Base-by-base conservation (phyloP, 2,113 vertebrate species). In the Spheniscus mendiculus region DNA sequence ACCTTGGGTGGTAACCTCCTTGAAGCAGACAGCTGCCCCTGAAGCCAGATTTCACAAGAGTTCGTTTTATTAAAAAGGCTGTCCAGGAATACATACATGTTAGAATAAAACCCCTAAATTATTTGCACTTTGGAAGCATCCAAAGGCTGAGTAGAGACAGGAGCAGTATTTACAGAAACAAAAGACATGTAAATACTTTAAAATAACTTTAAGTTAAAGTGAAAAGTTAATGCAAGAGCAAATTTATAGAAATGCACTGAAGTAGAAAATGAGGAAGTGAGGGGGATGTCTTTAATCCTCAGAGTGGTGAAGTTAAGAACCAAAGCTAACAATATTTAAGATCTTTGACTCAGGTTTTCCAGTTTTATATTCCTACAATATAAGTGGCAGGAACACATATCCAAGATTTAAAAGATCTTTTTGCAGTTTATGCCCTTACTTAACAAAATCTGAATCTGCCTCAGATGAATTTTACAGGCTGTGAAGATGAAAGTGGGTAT, bases 41-140 rank as follows among this genome's bases (percentile, higher is more conserved):
- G 44, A 59, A 87, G 12, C 2, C 38, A 69, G 34, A 29, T 32
- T 61, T 69, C 40, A 73, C 2, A 30, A 14, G 4, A 55, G 12
- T 15, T 89, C 32, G 9, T 45, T 81, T 76, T 65, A 40, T 70
- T 58, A 80, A 23, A 81, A 87, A 59, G 2, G 2, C 5, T 45
- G 6, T 25, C 21, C 9, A 45, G 74, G 34, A 55, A 47, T 15
- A 52, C 3, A 20, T 18, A 8, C 2, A 6, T 1, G 0, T 49
- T 67, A 20, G 6, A 70, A 61, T 32, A 27, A 21, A 63, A 40
- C 13, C 4, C 1, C 10, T 53, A 30, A 55, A 29, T 34, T 76
- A 58, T 6, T 50, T 67, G 2, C 15, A 19, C 10, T 52, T 82
- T 14, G 82, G 74, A 66, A 55, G 3, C 13, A 70, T 50, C 20